Evolutionary conservation across 2,797 vertebrate species (phyloP).

Genomic region (Mustela erminea): DNA sequence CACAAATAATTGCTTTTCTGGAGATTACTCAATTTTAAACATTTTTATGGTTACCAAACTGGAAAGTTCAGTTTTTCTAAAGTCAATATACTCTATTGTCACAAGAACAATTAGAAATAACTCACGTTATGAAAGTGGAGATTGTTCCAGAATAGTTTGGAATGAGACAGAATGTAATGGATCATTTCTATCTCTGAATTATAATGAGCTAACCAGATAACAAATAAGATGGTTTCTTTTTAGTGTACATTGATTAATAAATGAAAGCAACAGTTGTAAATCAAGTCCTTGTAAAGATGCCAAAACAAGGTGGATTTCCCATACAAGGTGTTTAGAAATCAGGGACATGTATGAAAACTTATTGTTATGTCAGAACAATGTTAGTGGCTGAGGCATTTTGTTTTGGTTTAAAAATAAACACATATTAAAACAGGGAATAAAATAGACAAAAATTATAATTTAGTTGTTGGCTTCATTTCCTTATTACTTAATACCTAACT

Average conservation of each 20-base stretch:
- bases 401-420: constrained; percentile 32
- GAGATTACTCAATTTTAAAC: constrained; percentile 25
- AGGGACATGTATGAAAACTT: background rate
- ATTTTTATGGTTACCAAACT: background rate
- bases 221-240: constrained; percentile 5
- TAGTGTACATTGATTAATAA: background rate
- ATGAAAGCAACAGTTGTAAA: background rate
- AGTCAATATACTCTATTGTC: background rate
- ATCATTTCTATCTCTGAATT: background rate
- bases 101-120: constrained; percentile 12
- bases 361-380: background rate
- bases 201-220: background rate
- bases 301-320: background rate
- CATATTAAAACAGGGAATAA: background rate
- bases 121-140: background rate
- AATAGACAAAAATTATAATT: constrained; percentile 14
- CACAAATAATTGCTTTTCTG: background rate
- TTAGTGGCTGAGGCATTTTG: background rate
- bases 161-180: background rate
- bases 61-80: constrained; percentile 48
- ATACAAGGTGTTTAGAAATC: background rate
- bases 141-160: background rate
- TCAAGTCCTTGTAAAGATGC: background rate
- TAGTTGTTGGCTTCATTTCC: background rate
- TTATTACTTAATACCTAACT: background rate